A percentile compares a stretch with the other conserved stretches of the same genome.
These are phyloP conservation scores for Antitype chi DNA, from an alignment of 2,888 invertebrate genomes.

Conservation along the genomic window DNA sequence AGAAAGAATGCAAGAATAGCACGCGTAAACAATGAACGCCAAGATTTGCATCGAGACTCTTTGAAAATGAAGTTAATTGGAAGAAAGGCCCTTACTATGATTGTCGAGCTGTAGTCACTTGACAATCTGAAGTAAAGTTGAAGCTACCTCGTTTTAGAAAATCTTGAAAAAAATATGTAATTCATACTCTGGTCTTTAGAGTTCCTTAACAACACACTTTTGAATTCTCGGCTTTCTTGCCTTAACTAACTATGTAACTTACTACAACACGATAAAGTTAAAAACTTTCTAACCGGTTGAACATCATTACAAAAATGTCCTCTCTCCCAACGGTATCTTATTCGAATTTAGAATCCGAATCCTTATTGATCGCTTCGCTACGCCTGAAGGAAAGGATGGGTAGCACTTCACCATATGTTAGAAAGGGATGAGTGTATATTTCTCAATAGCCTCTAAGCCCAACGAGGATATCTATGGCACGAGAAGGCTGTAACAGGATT, in stretches of 20 bases:
- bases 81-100: constrained; percentile 31
- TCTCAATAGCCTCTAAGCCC: constrained; percentile 65
- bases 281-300: constrained; percentile 40
- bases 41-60: constrained; percentile 51
- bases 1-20: constrained; percentile 57
- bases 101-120: constrained; percentile 13
- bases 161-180: not conserved
- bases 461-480: constrained; percentile 73
- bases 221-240: not conserved
- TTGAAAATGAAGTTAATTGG: constrained; percentile 51
- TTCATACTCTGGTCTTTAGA: not conserved
- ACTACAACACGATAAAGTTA: constrained; percentile 14
- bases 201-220: not conserved
- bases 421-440: constrained; percentile 70
- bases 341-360: constrained; percentile 81
- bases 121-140: constrained; percentile 3
- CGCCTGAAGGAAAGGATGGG: constrained; percentile 63
- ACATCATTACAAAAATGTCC: constrained; percentile 60
- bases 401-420: constrained; percentile 54
- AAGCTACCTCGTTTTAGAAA: not conserved
- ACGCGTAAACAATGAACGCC: constrained; percentile 54
- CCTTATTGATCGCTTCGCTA: constrained; percentile 84
- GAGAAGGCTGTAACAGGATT: constrained; percentile 60
- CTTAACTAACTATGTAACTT: constrained; percentile 13
- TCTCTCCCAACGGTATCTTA: constrained; percentile 69